These are phyloP conservation scores for Papilio polytes DNA, from an alignment of 1,140 invertebrate genomes.

Conservation along the genomic window DNA sequence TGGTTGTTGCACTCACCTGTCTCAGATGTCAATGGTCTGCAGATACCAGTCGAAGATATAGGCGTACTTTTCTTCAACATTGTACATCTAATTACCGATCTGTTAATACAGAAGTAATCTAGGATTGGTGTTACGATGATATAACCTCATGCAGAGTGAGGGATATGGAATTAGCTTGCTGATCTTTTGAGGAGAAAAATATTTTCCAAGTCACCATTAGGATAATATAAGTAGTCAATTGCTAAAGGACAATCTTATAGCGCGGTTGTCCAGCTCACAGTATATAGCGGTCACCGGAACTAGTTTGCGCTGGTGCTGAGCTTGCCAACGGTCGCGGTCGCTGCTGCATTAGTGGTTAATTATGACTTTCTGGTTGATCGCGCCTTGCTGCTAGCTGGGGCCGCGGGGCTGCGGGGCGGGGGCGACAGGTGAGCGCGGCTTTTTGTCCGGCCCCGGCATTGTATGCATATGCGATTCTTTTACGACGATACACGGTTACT, in stretches of 20 bases:
- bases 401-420: not conserved
- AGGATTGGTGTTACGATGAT: no score
- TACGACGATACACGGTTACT: conserved; percentile 19
- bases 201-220: no score
- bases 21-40: not conserved
- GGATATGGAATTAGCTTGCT: no score
- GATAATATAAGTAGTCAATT: no score
- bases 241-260: not conserved
- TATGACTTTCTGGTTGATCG: conserved; percentile 20
- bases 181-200: no score
- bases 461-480: conserved; percentile 28
- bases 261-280: not conserved
- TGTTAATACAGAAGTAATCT: no score
- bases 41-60: not conserved
- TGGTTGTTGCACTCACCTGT: not conserved
- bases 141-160: no score
- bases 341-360: not conserved
- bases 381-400: not conserved
- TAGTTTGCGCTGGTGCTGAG: not conserved
- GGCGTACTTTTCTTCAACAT: not conserved
- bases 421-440: conserved; percentile 9
- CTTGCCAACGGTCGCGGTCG: not conserved
- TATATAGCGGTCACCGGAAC: not conserved
- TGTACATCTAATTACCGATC: no score
- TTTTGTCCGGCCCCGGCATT: conserved; percentile 2